Evolutionary conservation across 2,113 vertebrate genomes (phyloP).

Genomic region (Benitochromis conjunctus): DNA sequence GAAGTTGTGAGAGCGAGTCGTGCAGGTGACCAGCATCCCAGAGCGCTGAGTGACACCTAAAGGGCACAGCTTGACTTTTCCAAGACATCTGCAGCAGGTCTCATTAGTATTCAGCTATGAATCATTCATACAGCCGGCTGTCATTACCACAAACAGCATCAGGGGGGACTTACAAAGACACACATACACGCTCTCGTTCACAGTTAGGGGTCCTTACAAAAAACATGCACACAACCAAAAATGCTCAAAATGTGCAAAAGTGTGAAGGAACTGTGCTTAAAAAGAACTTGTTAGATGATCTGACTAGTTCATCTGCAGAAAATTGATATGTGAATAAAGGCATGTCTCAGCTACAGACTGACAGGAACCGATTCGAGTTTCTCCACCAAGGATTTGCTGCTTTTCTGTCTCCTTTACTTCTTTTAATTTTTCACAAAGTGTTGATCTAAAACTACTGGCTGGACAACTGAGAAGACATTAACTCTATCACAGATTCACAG

Average conservation of each 20-base stretch:
- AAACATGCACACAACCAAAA: not conserved
- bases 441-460: not conserved
- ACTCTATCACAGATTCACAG: not conserved
- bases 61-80: conserved; percentile 47
- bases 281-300: not conserved
- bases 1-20: not conserved
- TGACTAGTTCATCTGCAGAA: not conserved
- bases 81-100: conserved; percentile 56
- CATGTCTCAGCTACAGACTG: not conserved
- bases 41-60: conserved; percentile 45
- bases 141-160: conserved; percentile 54
- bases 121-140: conserved; percentile 59
- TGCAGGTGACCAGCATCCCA: conserved; percentile 47
- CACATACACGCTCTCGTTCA: not conserved
- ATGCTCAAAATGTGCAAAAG: not conserved
- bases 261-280: not conserved
- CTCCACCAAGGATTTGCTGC: not conserved
- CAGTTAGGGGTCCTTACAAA: not conserved
- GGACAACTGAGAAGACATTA: not conserved
- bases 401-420: not conserved
- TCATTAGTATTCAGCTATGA: conserved; percentile 65
- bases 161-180: not conserved
- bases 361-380: not conserved
- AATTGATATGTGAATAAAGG: not conserved
- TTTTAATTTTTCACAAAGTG: not conserved